Evolutionary conservation across 2,113 vertebrate species (phyloP), one percentile per base, ranked within the genome.

Genomic region (Chlamydotis undulata): DNA sequence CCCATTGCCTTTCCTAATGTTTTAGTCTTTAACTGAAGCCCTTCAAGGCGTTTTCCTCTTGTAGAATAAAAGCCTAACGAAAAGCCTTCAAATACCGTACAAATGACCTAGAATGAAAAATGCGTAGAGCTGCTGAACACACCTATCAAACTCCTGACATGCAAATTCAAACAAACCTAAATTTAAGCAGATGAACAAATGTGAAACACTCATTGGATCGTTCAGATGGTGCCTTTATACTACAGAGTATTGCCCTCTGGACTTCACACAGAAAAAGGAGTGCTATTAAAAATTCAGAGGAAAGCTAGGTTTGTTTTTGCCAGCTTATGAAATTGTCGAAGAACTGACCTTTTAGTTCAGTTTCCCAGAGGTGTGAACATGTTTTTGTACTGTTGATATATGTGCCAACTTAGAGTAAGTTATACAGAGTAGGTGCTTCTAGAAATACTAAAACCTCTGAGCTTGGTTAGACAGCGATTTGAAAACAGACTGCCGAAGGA

Each of bases 341-440:
- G 91, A 92, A 80, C n/a, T 79, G 78, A 94, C 94, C 89, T 93
- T 95, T 85, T 71, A 78, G 73, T 31, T 89, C 69, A 55, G 17
- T 81, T 84, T 95, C 80, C 60, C 73, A 91, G 65, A 91, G 47
- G 33, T 79, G 89, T 93, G 89, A 96, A 94, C 28, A 47, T 61
- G 87, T 90, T 80, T 82, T 67, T 28, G 13, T 61, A 49, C 57
- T 93, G 74, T 52, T 87, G 65, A 82, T 82, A 26, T 25, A 85
- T 47, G 50, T 78, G 59, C 33, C 50, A 87, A 57, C 77, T 79
- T 57, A n/a, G 77, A 89, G 61, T 55, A 87, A 71, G 74, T 69
- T 90, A 94, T 21, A 85, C 49, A 45, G 74, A 85, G 70, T 19
- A 60, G 60, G 49, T 84, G 53, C 70, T 94, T 87, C 78, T 55